Evolutionary conservation across 1,140 invertebrate genomes (phyloP).

Genomic region (Palaemon carinicauda): DNA sequence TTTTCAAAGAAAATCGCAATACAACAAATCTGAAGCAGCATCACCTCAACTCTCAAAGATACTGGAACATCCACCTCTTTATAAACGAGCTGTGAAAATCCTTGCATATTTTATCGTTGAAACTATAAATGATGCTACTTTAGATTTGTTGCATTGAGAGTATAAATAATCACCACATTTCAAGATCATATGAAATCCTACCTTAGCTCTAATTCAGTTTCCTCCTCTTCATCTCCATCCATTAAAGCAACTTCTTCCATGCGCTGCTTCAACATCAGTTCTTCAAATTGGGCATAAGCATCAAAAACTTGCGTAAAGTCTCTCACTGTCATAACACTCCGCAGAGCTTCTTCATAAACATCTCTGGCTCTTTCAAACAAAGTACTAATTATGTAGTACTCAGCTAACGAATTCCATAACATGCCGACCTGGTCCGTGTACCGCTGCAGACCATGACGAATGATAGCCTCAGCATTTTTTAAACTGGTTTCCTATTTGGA

Average conservation of each 20-base stretch:
- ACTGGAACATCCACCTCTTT: too few relatives aligned
- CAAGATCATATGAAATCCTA: neutral
- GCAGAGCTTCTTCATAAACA: slow-evolving; percentile 98
- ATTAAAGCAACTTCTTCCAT: slow-evolving; percentile 84
- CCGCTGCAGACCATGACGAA: slow-evolving; percentile 90
- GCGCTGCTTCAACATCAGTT: slow-evolving; percentile 87
- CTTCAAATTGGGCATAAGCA: slow-evolving; percentile 99
- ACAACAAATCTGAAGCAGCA: too few relatives aligned
- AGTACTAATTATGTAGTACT: slow-evolving; percentile 97
- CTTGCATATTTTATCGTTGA: too few relatives aligned
- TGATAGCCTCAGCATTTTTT: slow-evolving; percentile 97
- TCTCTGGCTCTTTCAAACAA: slow-evolving; percentile 96
- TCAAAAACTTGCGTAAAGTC: slow-evolving; percentile 99
- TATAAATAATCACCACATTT: neutral
- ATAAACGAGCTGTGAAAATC: too few relatives aligned
- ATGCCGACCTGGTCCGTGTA: slow-evolving; percentile 99
- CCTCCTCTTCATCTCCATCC: slow-evolving; percentile 83
- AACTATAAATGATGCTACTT: too few relatives aligned
- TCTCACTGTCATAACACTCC: slow-evolving; percentile 92
- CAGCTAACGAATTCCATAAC: slow-evolving; percentile 97
- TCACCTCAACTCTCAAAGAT: too few relatives aligned
- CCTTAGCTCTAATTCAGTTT: slow-evolving; percentile 91
- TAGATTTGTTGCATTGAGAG: too few relatives aligned
- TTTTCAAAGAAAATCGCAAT: too few relatives aligned
- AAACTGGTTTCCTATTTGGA: slow-evolving; percentile 69